phyloP scores from a whole-genome alignment of 2,888 invertebrate genomes.

The Mythimna vitellina region DNA sequence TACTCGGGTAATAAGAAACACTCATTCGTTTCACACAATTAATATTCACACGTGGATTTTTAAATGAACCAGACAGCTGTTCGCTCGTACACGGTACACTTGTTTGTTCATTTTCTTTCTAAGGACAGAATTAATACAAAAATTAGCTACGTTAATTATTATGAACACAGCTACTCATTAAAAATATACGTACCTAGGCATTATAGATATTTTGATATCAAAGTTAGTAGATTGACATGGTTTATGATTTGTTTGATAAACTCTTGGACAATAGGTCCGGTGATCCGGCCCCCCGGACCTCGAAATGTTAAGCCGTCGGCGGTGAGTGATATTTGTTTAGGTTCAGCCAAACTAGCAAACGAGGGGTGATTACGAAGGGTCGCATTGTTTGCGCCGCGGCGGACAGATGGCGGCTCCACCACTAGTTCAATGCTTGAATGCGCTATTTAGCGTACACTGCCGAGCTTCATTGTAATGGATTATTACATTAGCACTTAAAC shows the following conservation, averaged over 20 bases:
- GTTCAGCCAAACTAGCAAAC: constrained; percentile 83
- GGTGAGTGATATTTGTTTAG: constrained; percentile 86
- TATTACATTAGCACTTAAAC: constrained; percentile 90
- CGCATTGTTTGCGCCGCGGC: constrained; percentile 85
- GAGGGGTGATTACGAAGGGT: constrained; percentile 86
- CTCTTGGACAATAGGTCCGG: constrained; percentile 69
- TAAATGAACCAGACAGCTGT: constrained; percentile 60
- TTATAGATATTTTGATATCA: constrained; percentile 5
- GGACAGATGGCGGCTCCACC: constrained; percentile 86
- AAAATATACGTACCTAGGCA: background rate
- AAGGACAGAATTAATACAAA: constrained; percentile 24
- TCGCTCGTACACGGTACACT: constrained; percentile 41
- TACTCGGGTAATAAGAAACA: constrained; percentile 73
- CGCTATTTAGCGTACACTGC: constrained; percentile 89
- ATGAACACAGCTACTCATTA: background rate
- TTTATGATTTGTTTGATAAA: constrained; percentile 65
- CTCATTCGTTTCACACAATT: constrained; percentile 73
- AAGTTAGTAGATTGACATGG: constrained; percentile 38
- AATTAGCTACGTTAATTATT: constrained; percentile 16
- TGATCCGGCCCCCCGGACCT: constrained; percentile 67
- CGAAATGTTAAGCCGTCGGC: constrained; percentile 73
- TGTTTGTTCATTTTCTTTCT: constrained; percentile 36
- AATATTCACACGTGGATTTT: constrained; percentile 68
- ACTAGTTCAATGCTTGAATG: constrained; percentile 85
- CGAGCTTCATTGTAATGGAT: constrained; percentile 89